Base-by-base conservation (phyloP, 2,113 vertebrate genomes). In the Thunnus maccoyii region DNA sequence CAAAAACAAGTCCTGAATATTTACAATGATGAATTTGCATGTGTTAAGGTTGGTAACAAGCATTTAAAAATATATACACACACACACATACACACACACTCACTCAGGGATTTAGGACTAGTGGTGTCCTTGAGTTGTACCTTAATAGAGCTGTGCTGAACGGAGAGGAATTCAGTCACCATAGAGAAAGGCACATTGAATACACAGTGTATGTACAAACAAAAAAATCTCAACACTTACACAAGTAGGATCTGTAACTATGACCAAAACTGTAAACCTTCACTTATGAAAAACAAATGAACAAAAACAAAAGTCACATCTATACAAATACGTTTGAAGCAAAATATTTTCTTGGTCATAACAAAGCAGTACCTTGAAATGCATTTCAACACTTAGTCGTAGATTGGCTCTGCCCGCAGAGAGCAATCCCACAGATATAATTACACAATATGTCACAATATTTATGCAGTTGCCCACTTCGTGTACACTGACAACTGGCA, bases 391-490 rank as follows among this genome's bases (percentile, higher is more conserved):
- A 97, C 91, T 80, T 96, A 93, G 94, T 95, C 94, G 93, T 94
- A 94, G 96, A 96, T 95, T 94, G 95, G 95, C 94, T 97, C 98
- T 96, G 98, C 98, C 98, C 94, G 98, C 98, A 99, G 98, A 99
- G 95, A 94, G 95, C 96, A 96, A 96, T 96, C 95, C 91, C 92
- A 96, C 96, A 95, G 94, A 96, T 94, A 92, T 94, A 94, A 91
- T 95, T 97, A 96, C 96, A 95, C 95, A 96, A 95, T 96, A 96
- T 96, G 95, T 97, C 96, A 97, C 96, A 96, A 96, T 91, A 94
- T 95, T 95, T 96, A 95, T 94, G 96, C 94, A 93, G 94, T 96
- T 92, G 92, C 88, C 92, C 88, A 85, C 92, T 93, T 94, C 88
- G 81, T 89, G 66, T 90, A 88, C 58, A 41, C 82, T 55, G 84